Evolutionary conservation across 2,888 invertebrate species (phyloP), one percentile per base, ranked within the genome.

Genomic region (Tridacna crocea): DNA sequence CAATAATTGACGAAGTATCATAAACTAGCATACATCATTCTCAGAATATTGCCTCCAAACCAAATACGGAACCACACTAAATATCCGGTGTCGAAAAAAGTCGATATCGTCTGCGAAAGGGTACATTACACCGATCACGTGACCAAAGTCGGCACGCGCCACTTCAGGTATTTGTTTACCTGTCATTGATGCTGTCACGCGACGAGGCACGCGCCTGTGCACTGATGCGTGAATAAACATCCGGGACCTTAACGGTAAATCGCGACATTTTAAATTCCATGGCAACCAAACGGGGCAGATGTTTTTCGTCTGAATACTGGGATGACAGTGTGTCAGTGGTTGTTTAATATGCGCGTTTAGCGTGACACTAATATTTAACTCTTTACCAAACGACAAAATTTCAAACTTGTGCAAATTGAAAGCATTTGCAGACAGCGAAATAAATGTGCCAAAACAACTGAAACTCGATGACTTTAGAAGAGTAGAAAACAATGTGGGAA

Each of bases 151-250:
- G 76, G 36, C 76, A 76, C 76, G 76, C 76, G 76, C 61, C 76
- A 76, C 55, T 76, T 36, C 17, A 76, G 76, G 76, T 68, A 76
- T 76, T 76, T 76, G 75, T 68, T 79, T 79, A 75, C 47, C 46
- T 70, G 70, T 36, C 75, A 75, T 17, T 17, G 58, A 48, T 70
- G 47, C 22, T 75, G 75, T 66, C 74, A 75, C 61, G 79, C 46
- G 79, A 55, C 68, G 48, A 36, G 79, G 68, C 74, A 79, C 79
- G 79, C 79, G 79, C 79, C 79, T 68, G 74, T 79, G 79, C 75
- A 79, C 47, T 75, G 51, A 68, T 26, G 75, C 60, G 46, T 24
- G n/a, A 75, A 22, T 36, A 60, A 75, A 47, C 48, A 75, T 51
- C 51, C 36, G 24, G 26, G 15, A 46, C 26, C 19, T 68, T 78